phyloP scores from a whole-genome alignment of 2,888 invertebrate genomes.

The Dinocampus coccinellae region DNA sequence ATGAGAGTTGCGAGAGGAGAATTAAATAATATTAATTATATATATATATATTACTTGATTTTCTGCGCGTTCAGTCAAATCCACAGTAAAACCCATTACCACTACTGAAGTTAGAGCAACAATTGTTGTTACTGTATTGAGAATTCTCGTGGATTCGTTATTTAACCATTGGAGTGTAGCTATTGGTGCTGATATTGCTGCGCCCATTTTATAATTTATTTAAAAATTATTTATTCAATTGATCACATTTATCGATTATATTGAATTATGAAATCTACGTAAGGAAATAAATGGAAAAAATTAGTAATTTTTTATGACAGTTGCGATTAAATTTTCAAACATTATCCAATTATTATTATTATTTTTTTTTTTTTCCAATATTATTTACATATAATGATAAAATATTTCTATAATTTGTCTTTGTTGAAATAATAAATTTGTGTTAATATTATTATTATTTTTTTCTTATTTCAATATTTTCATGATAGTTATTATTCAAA shows the following conservation, averaged over 20 bases:
- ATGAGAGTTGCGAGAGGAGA: background rate
- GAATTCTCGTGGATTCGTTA: conserved; percentile 43
- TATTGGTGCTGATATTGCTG: conserved; percentile 23
- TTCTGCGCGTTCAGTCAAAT: conserved; percentile 44
- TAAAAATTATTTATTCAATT: conserved; percentile 9
- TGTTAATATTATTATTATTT: too few species aligned
- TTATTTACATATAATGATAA: too few species aligned
- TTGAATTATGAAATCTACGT: too few species aligned
- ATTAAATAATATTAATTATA: background rate
- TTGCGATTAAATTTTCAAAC: too few species aligned
- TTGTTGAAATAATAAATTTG: too few species aligned
- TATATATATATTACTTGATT: conserved; percentile 35
- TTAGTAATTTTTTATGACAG: background rate
- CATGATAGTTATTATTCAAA: background rate
- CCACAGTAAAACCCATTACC: conserved; percentile 38
- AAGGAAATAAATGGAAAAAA: conserved; percentile 2
- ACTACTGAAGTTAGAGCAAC: conserved; percentile 43
- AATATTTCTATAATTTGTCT: too few species aligned
- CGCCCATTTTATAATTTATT: conserved; percentile 33
- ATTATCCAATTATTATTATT: too few species aligned
- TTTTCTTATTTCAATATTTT: background rate
- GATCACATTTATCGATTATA: too few species aligned
- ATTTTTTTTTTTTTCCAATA: too few species aligned
- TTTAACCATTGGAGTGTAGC: conserved; percentile 43
- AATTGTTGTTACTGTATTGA: conserved; percentile 42